Evolutionary conservation across 2,113 vertebrate genomes (phyloP).

Genomic region (Centropus bengalensis): DNA sequence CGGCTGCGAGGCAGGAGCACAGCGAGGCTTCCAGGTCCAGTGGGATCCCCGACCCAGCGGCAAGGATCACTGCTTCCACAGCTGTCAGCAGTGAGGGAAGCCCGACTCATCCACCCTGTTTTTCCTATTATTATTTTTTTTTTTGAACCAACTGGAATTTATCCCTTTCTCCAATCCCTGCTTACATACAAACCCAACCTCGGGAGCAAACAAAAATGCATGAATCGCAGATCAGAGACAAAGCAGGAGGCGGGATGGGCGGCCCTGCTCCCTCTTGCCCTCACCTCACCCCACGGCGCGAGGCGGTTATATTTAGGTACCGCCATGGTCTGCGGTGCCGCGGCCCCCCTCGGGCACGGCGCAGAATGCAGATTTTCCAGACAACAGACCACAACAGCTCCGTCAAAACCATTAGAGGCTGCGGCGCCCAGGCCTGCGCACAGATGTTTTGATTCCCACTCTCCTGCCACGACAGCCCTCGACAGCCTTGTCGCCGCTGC

Average conservation of each 20-base stretch:
- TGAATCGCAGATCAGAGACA: conserved; percentile 20
- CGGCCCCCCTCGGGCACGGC: conserved; percentile 48
- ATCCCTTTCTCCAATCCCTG: conserved; percentile 36
- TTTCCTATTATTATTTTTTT: background rate
- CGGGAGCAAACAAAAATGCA: conserved; percentile 2
- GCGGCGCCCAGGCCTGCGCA: conserved; percentile 37
- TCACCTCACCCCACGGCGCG: conserved; percentile 50
- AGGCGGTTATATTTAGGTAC: conserved; percentile 62
- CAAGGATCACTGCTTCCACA: background rate
- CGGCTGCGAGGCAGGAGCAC: background rate
- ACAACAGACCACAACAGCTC: conserved; percentile 65
- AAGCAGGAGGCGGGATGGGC: conserved; percentile 30
- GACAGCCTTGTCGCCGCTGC: background rate
- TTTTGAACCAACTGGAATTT: background rate
- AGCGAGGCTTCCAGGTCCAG: background rate
- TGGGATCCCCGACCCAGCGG: background rate
- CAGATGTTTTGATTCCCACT: conserved; percentile 67
- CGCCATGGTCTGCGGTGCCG: conserved; percentile 34
- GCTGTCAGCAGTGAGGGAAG: background rate
- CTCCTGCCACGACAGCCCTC: conserved; percentile 51
- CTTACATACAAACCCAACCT: conserved; percentile 28
- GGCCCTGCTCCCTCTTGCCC: conserved; percentile 36
- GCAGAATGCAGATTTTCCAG: conserved; percentile 57
- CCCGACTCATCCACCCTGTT: background rate
- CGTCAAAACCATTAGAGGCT: conserved; percentile 45